phyloP scores from a whole-genome alignment of 2,888 invertebrate genomes.

The Lysandra bellargus region DNA sequence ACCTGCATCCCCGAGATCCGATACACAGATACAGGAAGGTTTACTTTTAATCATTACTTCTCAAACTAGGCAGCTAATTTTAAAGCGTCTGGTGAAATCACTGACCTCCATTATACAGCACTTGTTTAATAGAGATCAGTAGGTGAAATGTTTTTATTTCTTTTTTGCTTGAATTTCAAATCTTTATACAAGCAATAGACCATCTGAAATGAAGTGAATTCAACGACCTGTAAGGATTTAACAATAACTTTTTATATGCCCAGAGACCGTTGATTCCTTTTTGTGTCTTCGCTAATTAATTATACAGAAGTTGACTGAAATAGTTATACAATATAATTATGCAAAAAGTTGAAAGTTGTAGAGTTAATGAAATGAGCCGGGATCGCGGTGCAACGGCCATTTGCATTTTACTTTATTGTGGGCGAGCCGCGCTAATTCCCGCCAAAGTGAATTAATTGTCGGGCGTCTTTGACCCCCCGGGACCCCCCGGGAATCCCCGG shows the following conservation, averaged over 20 bases:
- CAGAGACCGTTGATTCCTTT: not conserved
- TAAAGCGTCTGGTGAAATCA: no score
- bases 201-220: no score
- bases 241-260: not conserved
- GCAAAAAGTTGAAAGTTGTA: conserved; percentile 11
- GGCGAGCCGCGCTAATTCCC: conserved; percentile 35
- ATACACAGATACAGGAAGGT: conserved; percentile 13
- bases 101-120: no score
- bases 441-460: conserved; percentile 33
- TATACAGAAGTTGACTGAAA: not conserved
- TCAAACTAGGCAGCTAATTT: not conserved
- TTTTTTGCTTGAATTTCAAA: no score
- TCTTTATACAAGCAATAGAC: no score
- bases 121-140: no score
- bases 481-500: not conserved
- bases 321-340: conserved; percentile 19
- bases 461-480: not conserved
- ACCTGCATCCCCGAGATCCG: conserved; percentile 2
- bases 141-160: no score
- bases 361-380: conserved; percentile 34
- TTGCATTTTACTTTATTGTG: conserved; percentile 56
- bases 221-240: not conserved
- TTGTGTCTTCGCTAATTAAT: not conserved
- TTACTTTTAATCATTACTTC: not conserved
- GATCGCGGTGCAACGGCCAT: conserved; percentile 60